phyloP scores from a whole-genome alignment of 2,888 invertebrate genomes.

The Cynaeus angustus region DNA sequence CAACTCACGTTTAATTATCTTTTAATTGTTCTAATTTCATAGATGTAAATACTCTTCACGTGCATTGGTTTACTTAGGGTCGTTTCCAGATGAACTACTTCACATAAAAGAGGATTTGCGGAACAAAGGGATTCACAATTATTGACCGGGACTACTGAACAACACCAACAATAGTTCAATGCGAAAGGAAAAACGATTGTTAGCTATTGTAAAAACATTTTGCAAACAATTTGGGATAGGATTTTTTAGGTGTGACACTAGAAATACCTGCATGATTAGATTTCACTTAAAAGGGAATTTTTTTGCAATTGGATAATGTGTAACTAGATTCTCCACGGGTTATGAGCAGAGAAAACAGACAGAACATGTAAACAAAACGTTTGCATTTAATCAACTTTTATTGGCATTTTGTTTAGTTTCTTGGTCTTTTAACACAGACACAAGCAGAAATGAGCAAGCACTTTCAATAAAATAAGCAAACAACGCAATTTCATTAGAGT shows the following conservation, averaged over 20 bases:
- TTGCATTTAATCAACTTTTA: conserved; percentile 7
- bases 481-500: too few relatives aligned
- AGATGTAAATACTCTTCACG: background rate
- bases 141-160: background rate
- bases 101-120: background rate
- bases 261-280: background rate
- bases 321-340: background rate
- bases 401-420: conserved; percentile 8
- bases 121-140: conserved; percentile 6
- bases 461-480: background rate
- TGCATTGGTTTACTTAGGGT: background rate
- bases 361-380: background rate
- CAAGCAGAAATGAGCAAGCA: background rate
- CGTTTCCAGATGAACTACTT: background rate
- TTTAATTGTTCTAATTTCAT: conserved; percentile 1
- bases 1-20: background rate
- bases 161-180: background rate
- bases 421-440: background rate
- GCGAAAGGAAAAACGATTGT: background rate
- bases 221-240: too few relatives aligned
- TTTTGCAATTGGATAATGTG: background rate
- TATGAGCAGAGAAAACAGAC: background rate
- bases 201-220: too few relatives aligned
- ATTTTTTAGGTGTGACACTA: too few relatives aligned
- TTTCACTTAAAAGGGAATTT: background rate